A percentile compares a stretch with the other conserved stretches of the same genome.
phyloP scores from a whole-genome alignment of 1,140 invertebrate genomes.

The Drosophila sturtevanti region DNA sequence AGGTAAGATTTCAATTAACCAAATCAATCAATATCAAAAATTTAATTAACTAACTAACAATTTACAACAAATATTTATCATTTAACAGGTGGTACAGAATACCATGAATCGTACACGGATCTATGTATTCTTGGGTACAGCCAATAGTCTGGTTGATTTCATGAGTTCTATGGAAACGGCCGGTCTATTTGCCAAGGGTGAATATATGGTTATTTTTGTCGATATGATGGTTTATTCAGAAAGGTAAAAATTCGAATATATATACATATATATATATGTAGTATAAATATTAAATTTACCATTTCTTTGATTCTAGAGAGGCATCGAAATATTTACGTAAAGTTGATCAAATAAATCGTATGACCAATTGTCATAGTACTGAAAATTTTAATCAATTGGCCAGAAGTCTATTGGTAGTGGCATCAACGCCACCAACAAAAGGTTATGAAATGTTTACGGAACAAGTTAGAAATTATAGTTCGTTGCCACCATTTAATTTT shows the following conservation, averaged over 20 bases:
- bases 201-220: slow-evolving; percentile 97
- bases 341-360: slow-evolving; percentile 85
- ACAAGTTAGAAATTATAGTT: slow-evolving; percentile 90
- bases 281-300: no score
- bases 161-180: slow-evolving; percentile 95
- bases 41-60: no score
- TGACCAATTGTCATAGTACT: slow-evolving; percentile 86
- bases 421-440: slow-evolving; percentile 90
- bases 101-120: slow-evolving; percentile 95
- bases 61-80: no score
- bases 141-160: slow-evolving; percentile 92
- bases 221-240: slow-evolving; percentile 92
- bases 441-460: slow-evolving; percentile 90
- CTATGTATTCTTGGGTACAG: slow-evolving; percentile 95
- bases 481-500: slow-evolving; percentile 83
- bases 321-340: slow-evolving; percentile 94
- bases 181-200: slow-evolving; percentile 93
- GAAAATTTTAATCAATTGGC: slow-evolving; percentile 88
- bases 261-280: not conserved
- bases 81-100: slow-evolving; percentile 88
- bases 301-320: slow-evolving; percentile 83
- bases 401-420: slow-evolving; percentile 92
- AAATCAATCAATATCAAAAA: not conserved
- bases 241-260: slow-evolving; percentile 30
- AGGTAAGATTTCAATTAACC: slow-evolving; percentile 74